Base-by-base conservation (phyloP, 2,113 vertebrate genomes). In the Chamaea fasciata region DNA sequence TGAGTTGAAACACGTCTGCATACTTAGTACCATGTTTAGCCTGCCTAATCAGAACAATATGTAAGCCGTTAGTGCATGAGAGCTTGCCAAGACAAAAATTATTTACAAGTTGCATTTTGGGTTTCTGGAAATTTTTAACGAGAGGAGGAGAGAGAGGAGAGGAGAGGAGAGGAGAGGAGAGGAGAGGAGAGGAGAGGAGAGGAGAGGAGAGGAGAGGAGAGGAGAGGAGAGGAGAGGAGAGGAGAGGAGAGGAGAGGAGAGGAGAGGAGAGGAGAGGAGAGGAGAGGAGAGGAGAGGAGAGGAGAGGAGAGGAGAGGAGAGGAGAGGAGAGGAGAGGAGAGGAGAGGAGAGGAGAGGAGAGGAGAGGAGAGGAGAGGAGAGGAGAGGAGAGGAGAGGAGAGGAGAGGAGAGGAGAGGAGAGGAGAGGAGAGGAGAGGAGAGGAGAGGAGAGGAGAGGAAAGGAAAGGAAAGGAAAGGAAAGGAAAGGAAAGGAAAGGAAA, bases 31-130 rank as follows among this genome's bases (percentile, higher is more conserved):
- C 79, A 91, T 93, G 85, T 95, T 97, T 96, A 96, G 97, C 97
- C 97, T 97, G 96, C 91, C 87, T 98, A 97, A 97, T 97, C 96
- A 78, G 87, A 94, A 95, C 95, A 97, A 96, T 97, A 97, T 97
- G 97, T 95, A 98, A 97, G 96, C 95, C 41, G 76, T 98, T 98
- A 97, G 96, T 76, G 68, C 44, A 85, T 24, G 60, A 95, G 77
- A 94, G 30, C 86, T 90, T 96, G 93, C 97, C 96, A 97, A 97
- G 64, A 81, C 77, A 90, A 93, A 96, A 96, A 97, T 97, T 98
- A 98, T 98, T 98, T 98, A 98, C 97, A 97, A 98, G 97, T 97
- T 97, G 95, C 89, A 96, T 97, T 96, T 92, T 94, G 60, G 76
- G 47, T 95, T 93, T 89, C 90, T 97, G 96, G 79, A 91, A 94